Conservation (phyloP, 37 sponge, comb jelly and placozoan species). For the Cliona cf. orientalis region DNA sequence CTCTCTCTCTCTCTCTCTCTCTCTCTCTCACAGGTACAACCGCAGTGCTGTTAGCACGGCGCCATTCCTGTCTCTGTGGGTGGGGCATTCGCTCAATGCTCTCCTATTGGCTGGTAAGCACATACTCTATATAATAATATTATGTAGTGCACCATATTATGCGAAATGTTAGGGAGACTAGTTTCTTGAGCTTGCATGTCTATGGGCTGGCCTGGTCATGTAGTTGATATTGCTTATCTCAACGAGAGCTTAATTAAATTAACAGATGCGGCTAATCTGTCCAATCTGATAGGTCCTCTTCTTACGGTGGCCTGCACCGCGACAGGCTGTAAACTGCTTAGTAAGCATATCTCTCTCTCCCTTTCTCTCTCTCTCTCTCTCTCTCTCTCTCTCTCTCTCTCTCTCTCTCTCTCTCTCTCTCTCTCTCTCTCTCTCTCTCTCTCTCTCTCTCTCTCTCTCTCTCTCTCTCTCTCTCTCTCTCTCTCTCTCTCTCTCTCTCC, state of each 20-base stretch:
- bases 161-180: too few relatives aligned
- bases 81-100: slow-evolving; percentile 14
- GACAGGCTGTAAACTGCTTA: too few relatives aligned
- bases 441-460: slow-evolving; percentile 18
- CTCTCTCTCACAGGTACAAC: slow-evolving; percentile 25
- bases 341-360: too few relatives aligned
- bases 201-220: too few relatives aligned
- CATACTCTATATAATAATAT: not conserved
- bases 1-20: not conserved
- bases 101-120: slow-evolving; percentile 22
- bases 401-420: slow-evolving; percentile 36
- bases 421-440: slow-evolving; percentile 43
- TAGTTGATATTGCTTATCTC: too few relatives aligned
- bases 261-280: too few relatives aligned
- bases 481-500: not conserved
- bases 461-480: not conserved
- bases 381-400: slow-evolving; percentile 31
- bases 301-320: not conserved
- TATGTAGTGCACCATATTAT: too few relatives aligned
- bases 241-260: too few relatives aligned
- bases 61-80: slow-evolving; percentile 13
- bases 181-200: too few relatives aligned
- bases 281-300: too few relatives aligned
- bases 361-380: too few relatives aligned
- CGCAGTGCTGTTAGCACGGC: not conserved